Percentiles rank a stretch among this genome's conserved stretches.
Conservation (phyloP, 2,888 invertebrate species). For the Strigamia crassipes region DNA sequence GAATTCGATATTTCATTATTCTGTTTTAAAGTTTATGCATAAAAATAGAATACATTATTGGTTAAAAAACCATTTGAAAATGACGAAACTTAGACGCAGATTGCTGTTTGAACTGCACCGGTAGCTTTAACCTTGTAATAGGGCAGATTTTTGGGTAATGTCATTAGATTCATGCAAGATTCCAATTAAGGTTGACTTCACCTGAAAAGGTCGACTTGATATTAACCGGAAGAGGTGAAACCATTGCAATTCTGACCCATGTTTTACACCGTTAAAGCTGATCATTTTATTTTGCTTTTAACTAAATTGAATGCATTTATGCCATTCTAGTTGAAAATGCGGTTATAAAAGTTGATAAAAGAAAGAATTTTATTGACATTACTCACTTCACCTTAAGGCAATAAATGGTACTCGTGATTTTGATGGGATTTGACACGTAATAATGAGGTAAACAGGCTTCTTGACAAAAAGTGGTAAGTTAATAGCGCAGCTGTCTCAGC, state of each 20-base stretch:
- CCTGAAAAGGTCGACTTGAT: conserved; percentile 32
- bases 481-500: conserved; percentile 5
- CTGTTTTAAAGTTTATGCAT: background rate
- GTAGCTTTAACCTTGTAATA: conserved; percentile 14
- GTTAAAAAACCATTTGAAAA: background rate
- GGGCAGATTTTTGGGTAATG: conserved; percentile 19
- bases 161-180: conserved; percentile 35
- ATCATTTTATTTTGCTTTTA: conserved; percentile 15
- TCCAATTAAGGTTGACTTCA: conserved; percentile 40
- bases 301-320: background rate
- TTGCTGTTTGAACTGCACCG: background rate
- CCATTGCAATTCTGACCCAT: conserved; percentile 11
- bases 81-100: background rate
- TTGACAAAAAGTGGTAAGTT: conserved; percentile 19
- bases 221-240: conserved; percentile 32
- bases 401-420: background rate
- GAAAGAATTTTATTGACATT: background rate
- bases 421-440: conserved; percentile 29
- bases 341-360: background rate
- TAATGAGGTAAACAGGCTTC: conserved; percentile 32
- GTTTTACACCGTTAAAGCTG: background rate
- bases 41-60: background rate
- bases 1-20: background rate
- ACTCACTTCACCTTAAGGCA: background rate
- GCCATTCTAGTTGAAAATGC: background rate